Evolutionary conservation across 2,888 invertebrate species (phyloP).

Genomic region (Hirudinaria manillensis): DNA sequence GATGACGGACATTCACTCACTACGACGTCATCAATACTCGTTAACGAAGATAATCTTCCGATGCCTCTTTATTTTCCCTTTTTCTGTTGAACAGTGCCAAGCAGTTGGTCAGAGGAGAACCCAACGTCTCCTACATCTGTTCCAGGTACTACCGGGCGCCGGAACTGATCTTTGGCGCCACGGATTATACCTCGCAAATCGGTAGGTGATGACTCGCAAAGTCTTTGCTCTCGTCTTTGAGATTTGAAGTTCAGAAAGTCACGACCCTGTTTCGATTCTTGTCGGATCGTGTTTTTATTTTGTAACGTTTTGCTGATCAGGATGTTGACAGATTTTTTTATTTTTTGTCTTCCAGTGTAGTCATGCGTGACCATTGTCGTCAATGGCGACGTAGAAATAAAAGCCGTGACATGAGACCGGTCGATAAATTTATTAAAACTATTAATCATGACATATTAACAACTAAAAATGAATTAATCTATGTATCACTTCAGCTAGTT

Average conservation of each 20-base stretch:
- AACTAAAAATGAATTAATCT: no score
- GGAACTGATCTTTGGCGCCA: slow-evolving; percentile 98
- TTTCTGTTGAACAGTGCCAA: slow-evolving; percentile 78
- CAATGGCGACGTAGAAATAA: no score
- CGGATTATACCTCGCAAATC: slow-evolving; percentile 91
- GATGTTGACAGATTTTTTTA: not conserved
- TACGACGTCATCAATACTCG: not conserved
- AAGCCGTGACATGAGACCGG: no score
- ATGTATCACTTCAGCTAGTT: no score
- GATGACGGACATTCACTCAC: not conserved
- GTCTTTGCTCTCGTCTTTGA: not conserved
- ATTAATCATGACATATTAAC: no score
- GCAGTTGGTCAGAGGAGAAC: slow-evolving; percentile 89
- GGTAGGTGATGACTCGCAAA: slow-evolving; percentile 59
- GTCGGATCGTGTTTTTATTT: not conserved
- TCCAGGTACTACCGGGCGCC: slow-evolving; percentile 97
- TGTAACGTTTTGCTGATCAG: no score
- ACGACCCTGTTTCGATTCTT: no score
- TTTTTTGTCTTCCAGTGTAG: not conserved
- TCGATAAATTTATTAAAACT: no score
- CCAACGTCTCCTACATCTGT: slow-evolving; percentile 98
- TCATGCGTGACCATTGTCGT: no score
- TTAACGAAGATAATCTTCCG: not conserved
- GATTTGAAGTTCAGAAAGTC: no score
- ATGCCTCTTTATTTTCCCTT: not conserved